Evolutionary conservation across 2,797 vertebrate species (phyloP), one percentile per base, ranked within the genome.

Genomic region (Eulemur rubriventer): DNA sequence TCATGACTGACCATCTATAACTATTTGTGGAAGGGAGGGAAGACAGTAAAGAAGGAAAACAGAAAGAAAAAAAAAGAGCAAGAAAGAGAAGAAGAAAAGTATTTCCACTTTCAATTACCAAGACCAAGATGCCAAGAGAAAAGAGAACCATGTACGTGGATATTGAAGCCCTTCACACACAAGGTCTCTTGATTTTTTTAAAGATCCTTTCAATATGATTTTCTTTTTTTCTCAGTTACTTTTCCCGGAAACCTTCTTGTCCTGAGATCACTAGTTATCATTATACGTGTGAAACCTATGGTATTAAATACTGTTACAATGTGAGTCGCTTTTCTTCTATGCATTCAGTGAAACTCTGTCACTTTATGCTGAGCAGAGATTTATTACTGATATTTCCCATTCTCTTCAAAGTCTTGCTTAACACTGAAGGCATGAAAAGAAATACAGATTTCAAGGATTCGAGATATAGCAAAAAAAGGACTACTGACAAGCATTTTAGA

Each of bases 331-430:
- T 38, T 78, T 89, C 35, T 82, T 76, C 61, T 76, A 30, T 41
- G 50, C 12, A 81, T 95, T n/a, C 1, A 48, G 79, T 20, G 67
- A 94, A 91, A 35, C 0, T 33, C 48, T 87, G 57, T 75, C 83
- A 52, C 52, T 88, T 94, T 82, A 20, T 43, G 59, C 78, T 89
- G 55, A 85, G 9, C 35, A 48, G 20, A 73, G 80, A 81, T 91
- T 26, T 65, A 86, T 89, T 92, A 43, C 38, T 89, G 70, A 13
- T 35, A 83, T 89, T 86, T 76, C 73, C 41, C 67, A n/a, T 73
- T 92, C 63, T 52, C 55, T 63, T 90, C 70, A 94, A 94, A 95
- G 86, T 33, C 82, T 82, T 41, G 18, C 78, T 82, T 84, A 50
- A 89, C 83, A 79, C 2, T 52, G 73, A 85, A 87, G 81, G 83